A percentile compares a stretch with the other conserved stretches of the same genome.
Evolutionary conservation across 2,113 vertebrate species (phyloP).

Genomic region (Phylloscopus trochiloides): DNA sequence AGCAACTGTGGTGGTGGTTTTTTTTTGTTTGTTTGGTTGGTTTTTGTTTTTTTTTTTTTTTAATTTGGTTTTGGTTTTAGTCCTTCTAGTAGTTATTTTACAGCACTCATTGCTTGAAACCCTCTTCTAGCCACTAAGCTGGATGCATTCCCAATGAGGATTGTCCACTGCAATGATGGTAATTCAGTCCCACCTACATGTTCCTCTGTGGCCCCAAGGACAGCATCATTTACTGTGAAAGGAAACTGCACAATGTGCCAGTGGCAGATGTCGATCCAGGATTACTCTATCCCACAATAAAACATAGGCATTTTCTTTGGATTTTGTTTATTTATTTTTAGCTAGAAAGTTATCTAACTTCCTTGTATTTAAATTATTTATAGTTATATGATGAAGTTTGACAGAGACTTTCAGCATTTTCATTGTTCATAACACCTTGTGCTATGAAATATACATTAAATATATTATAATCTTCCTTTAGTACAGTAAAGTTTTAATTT

Average conservation of each 20-base stretch:
- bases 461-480: background rate
- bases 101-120: background rate
- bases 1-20: background rate
- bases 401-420: background rate
- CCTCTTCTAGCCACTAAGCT: background rate
- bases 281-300: background rate
- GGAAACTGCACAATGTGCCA: background rate
- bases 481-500: background rate
- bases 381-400: background rate
- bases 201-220: background rate
- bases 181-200: background rate
- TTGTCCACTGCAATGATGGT: background rate
- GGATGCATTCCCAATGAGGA: background rate
- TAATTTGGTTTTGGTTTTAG: background rate
- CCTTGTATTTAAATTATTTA: background rate
- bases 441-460: background rate
- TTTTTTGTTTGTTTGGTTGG: no score
- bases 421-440: background rate
- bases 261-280: background rate
- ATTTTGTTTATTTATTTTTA: background rate
- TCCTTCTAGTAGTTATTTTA: background rate
- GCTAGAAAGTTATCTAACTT: background rate
- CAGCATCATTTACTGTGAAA: background rate
- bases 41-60: background rate
- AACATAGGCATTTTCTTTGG: background rate